phyloP scores from a whole-genome alignment of 1,140 invertebrate genomes.

The Drosophila aff. region DNA sequence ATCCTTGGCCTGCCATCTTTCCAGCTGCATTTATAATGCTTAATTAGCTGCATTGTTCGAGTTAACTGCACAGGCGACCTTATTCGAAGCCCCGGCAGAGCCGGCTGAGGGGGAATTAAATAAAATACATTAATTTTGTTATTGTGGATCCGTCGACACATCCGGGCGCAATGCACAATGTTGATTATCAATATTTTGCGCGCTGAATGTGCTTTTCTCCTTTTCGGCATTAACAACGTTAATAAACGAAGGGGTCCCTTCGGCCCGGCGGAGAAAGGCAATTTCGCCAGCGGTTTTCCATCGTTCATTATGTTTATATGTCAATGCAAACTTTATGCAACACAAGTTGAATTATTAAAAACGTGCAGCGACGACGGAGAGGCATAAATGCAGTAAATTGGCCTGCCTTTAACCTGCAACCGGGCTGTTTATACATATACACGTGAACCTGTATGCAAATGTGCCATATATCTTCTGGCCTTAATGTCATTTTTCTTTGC shows the following conservation, averaged over 20 bases:
- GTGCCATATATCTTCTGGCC: conserved; percentile 71
- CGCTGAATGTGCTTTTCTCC: conserved; percentile 33
- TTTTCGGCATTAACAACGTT: conserved; percentile 51
- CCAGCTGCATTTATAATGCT: conserved; percentile 71
- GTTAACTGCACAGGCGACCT: conserved; percentile 66
- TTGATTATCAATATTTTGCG: conserved; percentile 68
- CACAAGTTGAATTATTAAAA: conserved; percentile 74
- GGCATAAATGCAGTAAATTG: conserved; percentile 74
- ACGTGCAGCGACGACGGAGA: conserved; percentile 32
- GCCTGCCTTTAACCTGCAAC: conserved; percentile 53
- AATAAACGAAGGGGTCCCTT: conserved; percentile 31
- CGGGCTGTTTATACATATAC: conserved; percentile 17
- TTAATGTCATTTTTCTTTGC: conserved; percentile 79
- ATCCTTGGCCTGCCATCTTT: conserved; percentile 31
- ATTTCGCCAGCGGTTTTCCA: conserved; percentile 53
- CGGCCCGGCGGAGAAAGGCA: conserved; percentile 31
- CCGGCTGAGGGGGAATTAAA: conserved; percentile 38
- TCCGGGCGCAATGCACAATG: conserved; percentile 30
- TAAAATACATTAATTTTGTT: conserved; percentile 70
- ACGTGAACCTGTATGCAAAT: conserved; percentile 60
- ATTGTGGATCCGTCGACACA: conserved; percentile 57
- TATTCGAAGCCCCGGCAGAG: conserved; percentile 18
- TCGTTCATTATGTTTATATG: conserved; percentile 53
- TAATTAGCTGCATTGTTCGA: conserved; percentile 78
- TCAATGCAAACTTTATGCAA: conserved; percentile 63